phyloP scores from a whole-genome alignment of 1,140 invertebrate genomes.

The Chlorops oryzae region DNA sequence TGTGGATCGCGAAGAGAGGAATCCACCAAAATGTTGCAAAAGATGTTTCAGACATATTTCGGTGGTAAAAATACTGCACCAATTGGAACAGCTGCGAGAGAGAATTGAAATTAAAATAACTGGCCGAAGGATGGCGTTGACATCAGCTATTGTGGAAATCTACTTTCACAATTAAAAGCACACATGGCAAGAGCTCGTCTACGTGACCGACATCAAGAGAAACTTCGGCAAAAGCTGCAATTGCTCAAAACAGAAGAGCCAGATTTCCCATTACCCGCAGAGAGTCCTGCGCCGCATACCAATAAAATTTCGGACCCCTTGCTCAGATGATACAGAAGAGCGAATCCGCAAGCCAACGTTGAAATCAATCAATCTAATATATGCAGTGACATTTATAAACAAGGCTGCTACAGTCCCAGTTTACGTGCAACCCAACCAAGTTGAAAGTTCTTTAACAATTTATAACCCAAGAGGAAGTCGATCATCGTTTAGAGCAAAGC shows the following conservation, averaged over 20 bases:
- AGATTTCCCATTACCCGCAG: slow-evolving; percentile 36
- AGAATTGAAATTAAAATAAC: slow-evolving; percentile 87
- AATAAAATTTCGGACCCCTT: slow-evolving; percentile 10
- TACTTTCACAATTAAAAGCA: slow-evolving; percentile 88
- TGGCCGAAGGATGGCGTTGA: slow-evolving; percentile 83
- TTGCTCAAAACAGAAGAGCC: slow-evolving; percentile 77
- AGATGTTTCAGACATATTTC: slow-evolving; percentile 82
- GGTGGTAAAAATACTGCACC: slow-evolving; percentile 86
- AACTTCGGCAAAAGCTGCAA: slow-evolving; percentile 82
- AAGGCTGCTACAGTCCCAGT: slow-evolving; percentile 80
- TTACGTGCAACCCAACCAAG: slow-evolving; percentile 59
- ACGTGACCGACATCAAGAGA: slow-evolving; percentile 86
- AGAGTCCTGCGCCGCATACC: slow-evolving; percentile 23
- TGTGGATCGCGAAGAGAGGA: slow-evolving; percentile 54
- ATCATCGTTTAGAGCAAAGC: slow-evolving; percentile 64
- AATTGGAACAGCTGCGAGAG: slow-evolving; percentile 74
- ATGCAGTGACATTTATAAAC: slow-evolving; percentile 66
- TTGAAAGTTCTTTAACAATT: slow-evolving; percentile 82
- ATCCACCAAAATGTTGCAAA: slow-evolving; percentile 88
- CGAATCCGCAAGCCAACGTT: no score
- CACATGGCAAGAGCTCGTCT: slow-evolving; percentile 91
- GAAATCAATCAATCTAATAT: no score
- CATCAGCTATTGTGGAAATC: slow-evolving; percentile 94
- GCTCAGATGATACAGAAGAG: no score
- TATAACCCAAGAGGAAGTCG: slow-evolving; percentile 63